phyloP scores from a whole-genome alignment of 2,113 vertebrate species.

The Albula glossodonta region DNA sequence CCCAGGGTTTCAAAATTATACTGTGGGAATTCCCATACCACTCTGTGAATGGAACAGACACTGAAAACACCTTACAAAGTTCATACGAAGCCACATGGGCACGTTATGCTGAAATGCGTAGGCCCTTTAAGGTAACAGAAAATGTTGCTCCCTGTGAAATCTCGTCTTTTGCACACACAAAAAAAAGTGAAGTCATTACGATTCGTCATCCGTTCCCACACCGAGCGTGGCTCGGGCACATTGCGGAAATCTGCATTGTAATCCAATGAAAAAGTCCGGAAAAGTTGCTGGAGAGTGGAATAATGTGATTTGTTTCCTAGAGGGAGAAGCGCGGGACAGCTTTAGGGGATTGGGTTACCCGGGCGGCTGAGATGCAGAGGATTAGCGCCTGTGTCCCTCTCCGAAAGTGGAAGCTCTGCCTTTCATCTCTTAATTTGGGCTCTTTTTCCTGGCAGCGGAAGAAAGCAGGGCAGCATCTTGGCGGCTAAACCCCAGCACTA shows the following conservation, averaged over 20 bases:
- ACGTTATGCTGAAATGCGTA: not conserved
- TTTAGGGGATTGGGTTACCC: conserved; percentile 64
- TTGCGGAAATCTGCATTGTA: conserved; percentile 62
- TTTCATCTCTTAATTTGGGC: conserved; percentile 68
- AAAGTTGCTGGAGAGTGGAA: conserved; percentile 67
- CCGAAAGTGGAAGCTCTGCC: conserved; percentile 65
- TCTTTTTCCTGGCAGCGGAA: conserved; percentile 64
- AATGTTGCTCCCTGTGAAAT: not conserved
- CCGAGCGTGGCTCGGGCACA: not conserved
- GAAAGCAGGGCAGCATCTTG: conserved; percentile 57
- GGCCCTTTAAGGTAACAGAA: not conserved
- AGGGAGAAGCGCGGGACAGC: conserved; percentile 60
- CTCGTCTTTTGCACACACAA: not conserved
- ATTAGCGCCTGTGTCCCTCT: conserved; percentile 69
- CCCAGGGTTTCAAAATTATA: not conserved
- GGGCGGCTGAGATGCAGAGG: conserved; percentile 44
- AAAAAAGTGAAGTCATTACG: conserved; percentile 38
- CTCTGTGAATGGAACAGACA: not conserved
- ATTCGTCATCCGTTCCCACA: conserved; percentile 55
- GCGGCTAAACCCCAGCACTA: not conserved
- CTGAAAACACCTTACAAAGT: not conserved
- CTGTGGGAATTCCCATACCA: not conserved
- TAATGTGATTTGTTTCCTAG: conserved; percentile 71
- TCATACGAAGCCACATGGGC: not conserved
- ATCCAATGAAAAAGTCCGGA: conserved; percentile 55